phyloP scores from a whole-genome alignment of 2,113 vertebrate genomes.

The Suncus etruscus region DNA sequence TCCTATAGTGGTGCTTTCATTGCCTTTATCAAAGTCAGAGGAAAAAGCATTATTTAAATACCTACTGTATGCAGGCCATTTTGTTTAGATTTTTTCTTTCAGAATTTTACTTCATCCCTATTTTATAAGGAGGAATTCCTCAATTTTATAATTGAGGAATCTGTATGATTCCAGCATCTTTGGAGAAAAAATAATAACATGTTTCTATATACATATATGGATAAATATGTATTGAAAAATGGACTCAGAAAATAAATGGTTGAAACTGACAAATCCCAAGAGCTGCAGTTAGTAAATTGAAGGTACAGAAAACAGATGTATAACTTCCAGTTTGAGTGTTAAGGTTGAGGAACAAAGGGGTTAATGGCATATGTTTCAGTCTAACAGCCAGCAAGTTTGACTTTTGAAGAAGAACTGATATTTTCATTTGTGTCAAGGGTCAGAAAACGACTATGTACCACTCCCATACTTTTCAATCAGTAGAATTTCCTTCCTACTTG shows the following conservation, averaged over 20 bases:
- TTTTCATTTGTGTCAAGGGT: background rate
- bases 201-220: background rate
- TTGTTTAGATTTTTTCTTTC: constrained; percentile 29
- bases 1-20: constrained; percentile 46
- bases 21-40: background rate
- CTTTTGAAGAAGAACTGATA: background rate
- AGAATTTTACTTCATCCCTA: background rate
- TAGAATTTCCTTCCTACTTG: background rate
- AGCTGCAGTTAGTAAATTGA: background rate
- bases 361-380: background rate
- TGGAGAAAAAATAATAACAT: background rate
- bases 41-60: constrained; percentile 8
- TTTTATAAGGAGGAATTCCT: too few species aligned
- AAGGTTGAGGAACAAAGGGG: background rate
- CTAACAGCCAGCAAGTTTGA: background rate
- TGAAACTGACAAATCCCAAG: background rate
- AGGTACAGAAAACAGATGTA: background rate
- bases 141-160: background rate
- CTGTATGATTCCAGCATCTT: background rate
- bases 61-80: constrained; percentile 59
- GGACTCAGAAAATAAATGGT: background rate
- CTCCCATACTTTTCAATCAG: background rate
- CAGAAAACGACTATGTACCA: background rate
- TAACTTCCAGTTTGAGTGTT: background rate
- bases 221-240: background rate